Base-by-base conservation (phyloP, 2,113 vertebrate species). In the Cephalopholis sonnerati region DNA sequence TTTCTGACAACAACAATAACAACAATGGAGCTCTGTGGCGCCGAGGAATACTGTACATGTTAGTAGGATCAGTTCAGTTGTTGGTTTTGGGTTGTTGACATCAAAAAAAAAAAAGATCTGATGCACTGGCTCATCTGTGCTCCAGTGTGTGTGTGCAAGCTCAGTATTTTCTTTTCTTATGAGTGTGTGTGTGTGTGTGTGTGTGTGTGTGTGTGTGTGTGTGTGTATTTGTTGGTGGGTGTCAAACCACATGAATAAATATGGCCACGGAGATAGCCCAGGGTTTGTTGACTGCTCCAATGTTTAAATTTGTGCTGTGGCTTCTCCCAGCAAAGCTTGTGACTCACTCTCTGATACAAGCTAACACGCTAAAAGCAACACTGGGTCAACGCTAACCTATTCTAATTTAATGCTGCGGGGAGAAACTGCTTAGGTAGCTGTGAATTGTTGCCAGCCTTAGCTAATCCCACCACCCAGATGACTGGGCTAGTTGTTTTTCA, bases 231-330 rank as follows among this genome's bases (percentile, higher is more conserved):
- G 79, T 87, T 4, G n/a, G 79, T 87, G 78, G 64, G 84, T 83
- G 89, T 91, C 81, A 85, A 61, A 79, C 75, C 77, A 77, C 78
- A 91, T 92, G 78, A 93, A 91, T 90, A 93, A 93, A 91, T 86
- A 72, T 84, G 80, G 77, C 86, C 81, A 74, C 24, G 18, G 85
- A 89, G 85, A 87, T 85, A 82, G 92, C 91, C 87, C 77, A 74
- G 80, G 86, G 93, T 93, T 84, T 93, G 88, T 89, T 91, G 90
- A 91, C 88, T 85, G 74, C 82, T 90, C 80, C 81, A 87, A 90
- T 92, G 89, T 90, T 88, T 87, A 87, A 91, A 91, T 89, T 72
- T 90, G 83, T 82, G 87, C 68, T 55, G 48, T 48, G 61, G 74
- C 84, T 68, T 85, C 85, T 87, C 75, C 61, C 62, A 61, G 74